A percentile compares a stretch with the other conserved stretches of the same genome.
These are phyloP conservation scores for Esox niger DNA, from an alignment of 2,113 vertebrate species.

Conservation along the genomic window DNA sequence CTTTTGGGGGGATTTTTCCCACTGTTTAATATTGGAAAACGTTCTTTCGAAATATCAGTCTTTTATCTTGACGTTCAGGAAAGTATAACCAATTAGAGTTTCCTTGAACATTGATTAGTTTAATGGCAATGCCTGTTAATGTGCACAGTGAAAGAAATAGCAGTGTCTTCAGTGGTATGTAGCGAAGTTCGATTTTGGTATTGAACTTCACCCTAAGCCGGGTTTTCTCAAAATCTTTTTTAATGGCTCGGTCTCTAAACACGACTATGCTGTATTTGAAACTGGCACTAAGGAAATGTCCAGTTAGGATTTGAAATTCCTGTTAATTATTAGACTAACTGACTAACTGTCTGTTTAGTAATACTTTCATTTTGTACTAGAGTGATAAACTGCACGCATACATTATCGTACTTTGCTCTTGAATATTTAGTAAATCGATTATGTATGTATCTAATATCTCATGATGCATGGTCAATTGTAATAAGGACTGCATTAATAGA, in stretches of 20 bases:
- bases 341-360: conserved; percentile 4
- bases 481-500: no score
- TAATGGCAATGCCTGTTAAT: neutral
- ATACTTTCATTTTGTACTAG: neutral
- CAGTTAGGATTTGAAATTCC: conserved; percentile 42
- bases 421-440: no score
- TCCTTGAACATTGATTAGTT: no score
- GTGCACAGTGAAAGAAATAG: neutral
- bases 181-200: no score
- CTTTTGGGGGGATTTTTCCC: no score
- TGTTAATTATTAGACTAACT: conserved; percentile 62
- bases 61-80: no score
- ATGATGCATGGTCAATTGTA: no score
- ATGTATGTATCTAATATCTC: no score
- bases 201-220: neutral
- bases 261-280: neutral
- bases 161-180: neutral
- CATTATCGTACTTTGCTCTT: no score
- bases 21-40: no score
- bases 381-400: neutral
- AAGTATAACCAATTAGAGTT: no score
- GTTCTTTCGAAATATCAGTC: no score
- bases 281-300: neutral
- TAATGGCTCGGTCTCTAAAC: neutral
- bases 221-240: neutral